Conservation (phyloP, 2,797 vertebrate species). For the Halcyon chelicuti region DNA sequence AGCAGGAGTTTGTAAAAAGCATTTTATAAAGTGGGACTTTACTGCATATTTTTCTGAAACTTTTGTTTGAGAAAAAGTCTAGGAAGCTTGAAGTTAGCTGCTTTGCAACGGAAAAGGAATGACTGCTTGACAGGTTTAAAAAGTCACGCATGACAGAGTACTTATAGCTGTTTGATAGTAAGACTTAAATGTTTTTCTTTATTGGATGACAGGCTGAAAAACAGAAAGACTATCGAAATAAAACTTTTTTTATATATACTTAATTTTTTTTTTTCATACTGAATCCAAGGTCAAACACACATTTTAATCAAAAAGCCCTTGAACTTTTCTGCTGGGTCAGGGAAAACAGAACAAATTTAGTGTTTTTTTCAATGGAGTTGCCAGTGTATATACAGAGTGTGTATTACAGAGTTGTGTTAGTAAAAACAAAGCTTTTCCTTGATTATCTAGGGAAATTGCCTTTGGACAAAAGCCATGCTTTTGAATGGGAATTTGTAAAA, state of each 20-base stretch:
- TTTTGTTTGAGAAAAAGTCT: constrained; percentile 1
- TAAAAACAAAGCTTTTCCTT: neutral
- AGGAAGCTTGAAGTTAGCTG: constrained; percentile 55
- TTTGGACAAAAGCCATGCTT: neutral
- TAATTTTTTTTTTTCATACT: neutral
- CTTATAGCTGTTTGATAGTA: constrained; percentile 60
- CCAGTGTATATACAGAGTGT: neutral
- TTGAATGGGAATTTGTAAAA: neutral
- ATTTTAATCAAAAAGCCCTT: constrained; percentile 58
- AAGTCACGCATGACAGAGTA: constrained; percentile 64
- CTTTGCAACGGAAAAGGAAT: constrained; percentile 60
- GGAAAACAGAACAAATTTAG: neutral
- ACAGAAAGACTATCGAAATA: constrained; percentile 56
- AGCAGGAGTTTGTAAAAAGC: neutral
- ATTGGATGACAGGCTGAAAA: constrained; percentile 64
- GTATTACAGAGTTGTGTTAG: neutral
- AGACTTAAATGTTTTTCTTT: constrained; percentile 64
- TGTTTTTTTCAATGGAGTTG: neutral
- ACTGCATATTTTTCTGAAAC: constrained; percentile 14
- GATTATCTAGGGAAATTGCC: neutral
- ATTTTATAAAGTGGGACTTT: constrained; percentile 1
- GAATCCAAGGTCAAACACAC: constrained; percentile 2
- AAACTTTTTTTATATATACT: neutral
- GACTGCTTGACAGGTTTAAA: constrained; percentile 71
- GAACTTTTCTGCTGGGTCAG: constrained; percentile 1